These are phyloP conservation scores for Aurelia sp. DNA, from an alignment of 30 jellyfish, hydroid and myxozoan species.

Conservation along the genomic window DNA sequence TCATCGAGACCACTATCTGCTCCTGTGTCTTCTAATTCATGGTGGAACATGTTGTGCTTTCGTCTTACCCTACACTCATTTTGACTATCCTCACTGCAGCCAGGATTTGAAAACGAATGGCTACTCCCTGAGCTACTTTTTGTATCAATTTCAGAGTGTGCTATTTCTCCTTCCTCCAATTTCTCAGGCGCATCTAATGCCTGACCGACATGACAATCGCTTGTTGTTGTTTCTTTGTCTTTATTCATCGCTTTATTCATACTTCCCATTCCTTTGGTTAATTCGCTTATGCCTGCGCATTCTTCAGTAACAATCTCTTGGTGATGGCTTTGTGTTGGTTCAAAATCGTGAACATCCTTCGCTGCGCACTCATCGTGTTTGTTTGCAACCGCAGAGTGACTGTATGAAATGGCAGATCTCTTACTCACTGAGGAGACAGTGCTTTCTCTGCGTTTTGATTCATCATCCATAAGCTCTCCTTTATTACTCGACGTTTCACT, in stretches of 20 bases:
- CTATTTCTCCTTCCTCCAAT: not conserved
- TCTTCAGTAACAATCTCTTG: conserved; percentile 47
- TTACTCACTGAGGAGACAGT: conserved; percentile 8
- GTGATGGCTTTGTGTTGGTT: conserved; percentile 18
- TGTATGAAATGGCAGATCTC: not conserved
- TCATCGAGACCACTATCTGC: conserved; percentile 34
- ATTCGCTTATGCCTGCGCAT: conserved; percentile 47
- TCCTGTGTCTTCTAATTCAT: conserved; percentile 37
- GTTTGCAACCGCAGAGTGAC: conserved; percentile 3
- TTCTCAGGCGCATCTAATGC: conserved; percentile 56
- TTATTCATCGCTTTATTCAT: conserved; percentile 37
- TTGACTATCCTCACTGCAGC: not conserved
- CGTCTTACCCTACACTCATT: conserved; percentile 23
- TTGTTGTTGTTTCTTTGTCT: conserved; percentile 11
- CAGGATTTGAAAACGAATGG: not conserved
- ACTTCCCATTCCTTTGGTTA: conserved; percentile 65
- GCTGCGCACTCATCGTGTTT: conserved; percentile 29
- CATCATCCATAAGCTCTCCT: not conserved
- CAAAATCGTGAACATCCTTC: conserved; percentile 10
- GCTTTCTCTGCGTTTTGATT: conserved; percentile 4
- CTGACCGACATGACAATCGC: conserved; percentile 10
- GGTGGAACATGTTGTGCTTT: conserved; percentile 57
- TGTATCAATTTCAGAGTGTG: not conserved
- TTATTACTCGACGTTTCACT: conserved; percentile 28
- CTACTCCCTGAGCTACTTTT: not conserved